Percentiles rank a stretch among this genome's conserved stretches.
These are phyloP conservation scores for Coracopsis vasa DNA, from an alignment of 2,113 vertebrate genomes.

Conservation along the genomic window DNA sequence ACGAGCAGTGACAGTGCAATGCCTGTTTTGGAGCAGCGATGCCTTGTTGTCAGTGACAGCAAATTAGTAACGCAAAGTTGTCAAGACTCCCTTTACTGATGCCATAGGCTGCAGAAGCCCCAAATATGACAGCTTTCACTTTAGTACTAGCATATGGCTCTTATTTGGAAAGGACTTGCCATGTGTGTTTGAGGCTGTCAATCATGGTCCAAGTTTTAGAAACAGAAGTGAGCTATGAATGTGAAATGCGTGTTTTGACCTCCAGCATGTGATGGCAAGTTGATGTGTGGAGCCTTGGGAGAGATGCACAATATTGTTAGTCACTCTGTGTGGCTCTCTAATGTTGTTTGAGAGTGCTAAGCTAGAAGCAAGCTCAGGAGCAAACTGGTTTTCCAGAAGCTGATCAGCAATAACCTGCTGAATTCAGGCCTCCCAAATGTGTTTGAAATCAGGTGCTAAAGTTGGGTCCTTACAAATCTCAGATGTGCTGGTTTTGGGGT, in stretches of 20 bases:
- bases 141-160: conserved; percentile 3
- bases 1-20: neutral
- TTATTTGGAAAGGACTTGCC: neutral
- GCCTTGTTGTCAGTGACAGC: neutral
- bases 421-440: neutral
- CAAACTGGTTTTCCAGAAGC: neutral
- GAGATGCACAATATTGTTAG: neutral
- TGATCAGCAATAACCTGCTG: neutral
- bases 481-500: neutral
- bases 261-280: neutral
- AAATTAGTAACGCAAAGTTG: neutral
- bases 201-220: neutral
- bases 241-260: neutral
- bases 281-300: neutral
- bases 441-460: neutral
- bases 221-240: neutral
- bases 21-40: neutral
- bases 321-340: neutral
- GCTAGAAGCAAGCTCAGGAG: neutral
- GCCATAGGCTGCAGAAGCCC: neutral
- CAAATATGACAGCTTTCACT: conserved; percentile 10
- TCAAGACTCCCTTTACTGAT: neutral
- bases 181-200: neutral
- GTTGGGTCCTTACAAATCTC: neutral
- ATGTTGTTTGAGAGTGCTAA: neutral